phyloP scores from a whole-genome alignment of 2,113 vertebrate species.

The Rhea americana region DNA sequence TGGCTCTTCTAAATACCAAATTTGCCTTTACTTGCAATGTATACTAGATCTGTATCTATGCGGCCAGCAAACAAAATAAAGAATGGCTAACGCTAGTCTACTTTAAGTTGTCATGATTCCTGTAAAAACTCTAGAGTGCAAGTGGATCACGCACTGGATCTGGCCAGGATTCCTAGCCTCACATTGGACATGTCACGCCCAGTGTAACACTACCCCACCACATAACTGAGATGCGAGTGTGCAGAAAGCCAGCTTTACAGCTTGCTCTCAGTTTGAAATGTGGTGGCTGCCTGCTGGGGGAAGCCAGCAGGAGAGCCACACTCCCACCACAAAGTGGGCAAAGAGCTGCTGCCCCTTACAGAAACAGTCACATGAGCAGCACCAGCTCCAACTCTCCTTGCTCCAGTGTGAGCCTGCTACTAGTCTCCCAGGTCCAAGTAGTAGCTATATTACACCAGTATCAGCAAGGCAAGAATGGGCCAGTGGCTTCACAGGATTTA shows the following conservation, averaged over 20 bases:
- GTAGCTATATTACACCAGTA: not conserved
- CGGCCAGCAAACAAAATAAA: not conserved
- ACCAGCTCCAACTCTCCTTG: not conserved
- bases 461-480: not conserved
- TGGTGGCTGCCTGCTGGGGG: no score
- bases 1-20: constrained; percentile 12
- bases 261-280: not conserved
- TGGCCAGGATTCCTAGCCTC: not conserved
- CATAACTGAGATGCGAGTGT: rapidly evolving
- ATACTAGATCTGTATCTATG: not conserved
- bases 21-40: not conserved
- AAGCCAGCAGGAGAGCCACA: not conserved
- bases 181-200: not conserved
- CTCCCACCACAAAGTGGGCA: not conserved
- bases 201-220: not conserved
- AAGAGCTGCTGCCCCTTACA: not conserved
- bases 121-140: not conserved
- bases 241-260: not conserved
- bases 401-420: not conserved
- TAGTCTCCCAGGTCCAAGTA: rapidly evolving
- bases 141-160: not conserved
- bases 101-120: constrained; percentile 5
- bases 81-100: not conserved
- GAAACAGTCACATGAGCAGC: rapidly evolving
- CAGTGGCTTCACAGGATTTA: constrained; percentile 32